A percentile compares a stretch with the other conserved stretches of the same genome.
These are phyloP conservation scores for Thomomys bottae DNA, from an alignment of 2,113 vertebrate species.

Conservation along the genomic window DNA sequence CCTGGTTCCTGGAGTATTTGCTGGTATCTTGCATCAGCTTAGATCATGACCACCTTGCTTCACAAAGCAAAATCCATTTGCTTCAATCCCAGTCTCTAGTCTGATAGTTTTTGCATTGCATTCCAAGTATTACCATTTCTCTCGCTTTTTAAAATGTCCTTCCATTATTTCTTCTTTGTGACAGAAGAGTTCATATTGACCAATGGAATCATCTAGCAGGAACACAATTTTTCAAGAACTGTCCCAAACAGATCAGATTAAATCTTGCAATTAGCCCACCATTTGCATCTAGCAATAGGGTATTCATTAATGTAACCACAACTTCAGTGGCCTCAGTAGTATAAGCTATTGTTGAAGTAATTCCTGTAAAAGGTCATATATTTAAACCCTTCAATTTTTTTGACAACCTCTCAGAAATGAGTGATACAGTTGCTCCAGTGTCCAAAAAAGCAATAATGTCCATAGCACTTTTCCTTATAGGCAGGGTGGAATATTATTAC, in stretches of 20 bases:
- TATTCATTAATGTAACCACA: constrained; percentile 78
- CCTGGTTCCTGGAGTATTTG: neutral
- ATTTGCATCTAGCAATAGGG: constrained; percentile 84
- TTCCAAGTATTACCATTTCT: constrained; percentile 35
- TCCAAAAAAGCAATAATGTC: constrained; percentile 77
- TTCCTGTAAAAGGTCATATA: constrained; percentile 87
- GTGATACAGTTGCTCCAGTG: constrained; percentile 76
- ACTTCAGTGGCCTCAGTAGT: constrained; percentile 76
- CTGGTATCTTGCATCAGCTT: neutral
- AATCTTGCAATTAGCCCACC: constrained; percentile 82
- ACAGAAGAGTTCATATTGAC: constrained; percentile 60
- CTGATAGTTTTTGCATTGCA: constrained; percentile 54
- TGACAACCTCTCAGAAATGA: constrained; percentile 84
- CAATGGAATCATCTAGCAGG: constrained; percentile 68
- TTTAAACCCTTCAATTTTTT: constrained; percentile 85
- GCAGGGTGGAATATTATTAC: constrained; percentile 56
- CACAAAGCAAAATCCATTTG: constrained; percentile 47
- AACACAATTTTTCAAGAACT: constrained; percentile 79
- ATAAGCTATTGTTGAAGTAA: constrained; percentile 85
- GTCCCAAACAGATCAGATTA: constrained; percentile 80
- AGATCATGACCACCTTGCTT: constrained; percentile 26
- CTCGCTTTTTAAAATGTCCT: neutral
- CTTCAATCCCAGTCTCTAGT: constrained; percentile 48
- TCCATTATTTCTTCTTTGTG: constrained; percentile 56
- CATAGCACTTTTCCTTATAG: constrained; percentile 64